Base-by-base conservation (phyloP, 2,888 invertebrate species). In the Troides helena region DNA sequence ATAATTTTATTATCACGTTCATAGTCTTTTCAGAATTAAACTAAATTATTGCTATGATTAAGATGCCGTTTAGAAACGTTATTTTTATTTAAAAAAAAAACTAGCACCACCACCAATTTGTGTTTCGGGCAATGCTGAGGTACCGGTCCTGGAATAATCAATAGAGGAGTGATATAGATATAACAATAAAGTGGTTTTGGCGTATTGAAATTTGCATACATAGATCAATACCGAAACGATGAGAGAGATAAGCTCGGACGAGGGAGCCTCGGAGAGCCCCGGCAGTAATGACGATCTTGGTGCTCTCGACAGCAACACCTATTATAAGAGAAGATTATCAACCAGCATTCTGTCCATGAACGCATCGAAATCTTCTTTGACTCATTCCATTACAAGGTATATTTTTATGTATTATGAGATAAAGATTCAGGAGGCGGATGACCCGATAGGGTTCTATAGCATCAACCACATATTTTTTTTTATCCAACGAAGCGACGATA, bases 371-470 rank as follows among this genome's bases (percentile, higher is more conserved):
- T 14, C 12, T 3, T 56, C 56, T 30, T 30, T 63, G 5, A 30
- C 53, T 36, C 25, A 17, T 56, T 63, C 63, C n/a, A 63, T 63
- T 10, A 53, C 23, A 30, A 30, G 17, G n/a, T 43, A 62, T 12
- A 10, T 4, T 10, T 59, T 59, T 50, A 50, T 17, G 14, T 17
- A 14, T 14, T 46, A 21, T 21, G 21, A 21, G 21, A 21, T 21
- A 21, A 21, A 21, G 21, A 21, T 21, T 0, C 21, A 21, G 21
- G 21, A 21, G 21, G 21, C 21, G 21, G 21, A 0, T 46, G 46
- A 46, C 14, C 14, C 46, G 14, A 46, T 1, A 10, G 46, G 46
- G 5, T 30, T 4, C 30, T 30, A 30, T 4, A 30, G 30, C 5
- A 30, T 3, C 5, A 30, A 30, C 4, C 30, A 30, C 30, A 30